Base-by-base conservation (phyloP, 2,888 invertebrate species). In the Cremastobaeus sp. region DNA sequence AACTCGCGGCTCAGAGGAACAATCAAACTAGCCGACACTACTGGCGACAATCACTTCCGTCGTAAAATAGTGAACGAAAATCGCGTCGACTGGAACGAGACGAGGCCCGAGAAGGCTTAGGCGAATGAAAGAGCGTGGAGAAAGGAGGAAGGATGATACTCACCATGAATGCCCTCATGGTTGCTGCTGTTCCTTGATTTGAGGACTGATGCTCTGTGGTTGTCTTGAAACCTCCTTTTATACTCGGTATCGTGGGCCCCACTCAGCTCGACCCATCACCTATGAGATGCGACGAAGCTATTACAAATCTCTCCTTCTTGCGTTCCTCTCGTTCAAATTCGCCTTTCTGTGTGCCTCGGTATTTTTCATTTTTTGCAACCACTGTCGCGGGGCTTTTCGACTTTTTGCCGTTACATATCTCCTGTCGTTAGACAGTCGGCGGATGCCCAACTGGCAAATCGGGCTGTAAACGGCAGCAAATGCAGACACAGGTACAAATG, bases 91-190 rank as follows among this genome's bases (percentile, higher is more conserved):
- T 25, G 17, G 25, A 25, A 30, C 55, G 37, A 66, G 25, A 47
- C 48, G 28, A 15, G 28, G 43, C 6, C 37, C 47, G 37, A 45
- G 35, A 43, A 20, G 11, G 30, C 35, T 55, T 50, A 37, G 39
- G 17, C 39, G 59, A 68, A 28, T 11, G 68, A 57, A 71, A 72
- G 57, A 72, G 12, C 45, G 30, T 43, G 62, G 76, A 71, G 78
- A 80, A 76, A 71, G 68, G 74, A 57, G 75, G 74, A 71, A 76
- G 76, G 75, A 70, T 76, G 70, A 73, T 78, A 87, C 87, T 88
- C 84, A 88, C 88, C 86, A 88, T 82, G 85, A 87, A 88, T 86
- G 86, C 87, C 86, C 87, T 88, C 87, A 88, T 88, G 86, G 83
- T 86, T 84, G 83, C 83, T 85, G 85, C 84, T 81, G 81, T 82